Evolutionary conservation across 2,888 invertebrate genomes (phyloP).

Genomic region (Willowsia nigromaculata): DNA sequence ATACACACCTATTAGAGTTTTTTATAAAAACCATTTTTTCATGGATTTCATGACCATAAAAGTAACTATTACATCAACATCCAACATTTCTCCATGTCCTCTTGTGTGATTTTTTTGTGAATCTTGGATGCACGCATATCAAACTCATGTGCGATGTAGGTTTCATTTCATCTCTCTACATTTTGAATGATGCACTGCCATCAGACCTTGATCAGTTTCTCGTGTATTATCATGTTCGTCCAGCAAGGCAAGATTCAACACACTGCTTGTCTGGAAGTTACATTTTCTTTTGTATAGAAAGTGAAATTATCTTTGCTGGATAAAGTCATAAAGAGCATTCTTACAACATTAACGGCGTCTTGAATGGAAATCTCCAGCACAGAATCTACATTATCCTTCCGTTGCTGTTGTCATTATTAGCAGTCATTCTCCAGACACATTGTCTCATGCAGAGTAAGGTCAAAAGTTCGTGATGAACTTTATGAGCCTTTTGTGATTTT

Average conservation of each 20-base stretch:
- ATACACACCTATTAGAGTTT: not conserved
- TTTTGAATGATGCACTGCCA: too few species aligned
- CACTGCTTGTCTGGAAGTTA: too few species aligned
- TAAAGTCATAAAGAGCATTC: not conserved
- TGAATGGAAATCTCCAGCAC: conserved; percentile 55
- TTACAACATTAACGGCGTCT: not conserved
- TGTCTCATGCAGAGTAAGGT: not conserved
- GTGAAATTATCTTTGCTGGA: not conserved
- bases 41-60: conserved; percentile 36
- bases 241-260: not conserved
- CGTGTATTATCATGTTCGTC: not conserved
- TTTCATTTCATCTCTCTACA: too few species aligned
- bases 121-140: too few species aligned
- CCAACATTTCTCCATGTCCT: not conserved
- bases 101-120: not conserved
- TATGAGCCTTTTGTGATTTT: not conserved
- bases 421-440: conserved; percentile 12
- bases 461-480: not conserved
- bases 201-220: too few species aligned
- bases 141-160: too few species aligned
- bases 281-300: not conserved
- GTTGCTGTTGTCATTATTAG: conserved; percentile 15
- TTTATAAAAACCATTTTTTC: conserved; percentile 1
- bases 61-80: conserved; percentile 23
- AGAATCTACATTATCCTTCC: conserved; percentile 6